Percentiles rank a stretch among this genome's conserved stretches.
Conservation (phyloP, 2,113 vertebrate genomes). For the Phoxinus phoxinus region DNA sequence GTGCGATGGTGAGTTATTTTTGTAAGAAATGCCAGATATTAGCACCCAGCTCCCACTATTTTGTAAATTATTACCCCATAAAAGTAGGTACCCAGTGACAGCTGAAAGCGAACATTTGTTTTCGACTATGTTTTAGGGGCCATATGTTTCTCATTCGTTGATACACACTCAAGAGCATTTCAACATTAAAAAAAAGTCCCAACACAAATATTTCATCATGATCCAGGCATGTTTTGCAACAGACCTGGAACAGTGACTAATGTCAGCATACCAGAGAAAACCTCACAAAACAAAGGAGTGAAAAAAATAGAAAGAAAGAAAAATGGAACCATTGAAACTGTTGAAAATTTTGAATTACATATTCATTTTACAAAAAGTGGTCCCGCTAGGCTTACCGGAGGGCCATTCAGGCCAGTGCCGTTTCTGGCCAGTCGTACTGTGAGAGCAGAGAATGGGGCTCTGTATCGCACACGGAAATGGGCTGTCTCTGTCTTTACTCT, state of each 20-base stretch:
- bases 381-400: constrained; percentile 34
- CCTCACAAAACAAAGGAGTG: constrained; percentile 28
- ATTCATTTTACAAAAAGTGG: constrained; percentile 24
- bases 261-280: constrained; percentile 47
- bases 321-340: constrained; percentile 26
- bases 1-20: constrained; percentile 60
- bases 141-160: constrained; percentile 67
- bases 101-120: constrained; percentile 68
- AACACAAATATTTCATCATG: constrained; percentile 63
- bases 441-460: constrained; percentile 6
- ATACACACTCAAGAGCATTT: constrained; percentile 56
- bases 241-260: constrained; percentile 50
- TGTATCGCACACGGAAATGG: constrained; percentile 41
- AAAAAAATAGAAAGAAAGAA: constrained; percentile 23
- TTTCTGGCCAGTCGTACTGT: constrained; percentile 9
- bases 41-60: constrained; percentile 68
- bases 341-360: constrained; percentile 33
- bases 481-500: constrained; percentile 44
- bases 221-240: constrained; percentile 52
- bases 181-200: constrained; percentile 49
- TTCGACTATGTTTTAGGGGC: constrained; percentile 59
- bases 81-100: constrained; percentile 65
- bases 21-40: constrained; percentile 67
- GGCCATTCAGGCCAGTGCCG: constrained; percentile 5
- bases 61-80: constrained; percentile 68